Evolutionary conservation across 2,797 vertebrate species (phyloP).

Genomic region (Onychomys leucogaster): DNA sequence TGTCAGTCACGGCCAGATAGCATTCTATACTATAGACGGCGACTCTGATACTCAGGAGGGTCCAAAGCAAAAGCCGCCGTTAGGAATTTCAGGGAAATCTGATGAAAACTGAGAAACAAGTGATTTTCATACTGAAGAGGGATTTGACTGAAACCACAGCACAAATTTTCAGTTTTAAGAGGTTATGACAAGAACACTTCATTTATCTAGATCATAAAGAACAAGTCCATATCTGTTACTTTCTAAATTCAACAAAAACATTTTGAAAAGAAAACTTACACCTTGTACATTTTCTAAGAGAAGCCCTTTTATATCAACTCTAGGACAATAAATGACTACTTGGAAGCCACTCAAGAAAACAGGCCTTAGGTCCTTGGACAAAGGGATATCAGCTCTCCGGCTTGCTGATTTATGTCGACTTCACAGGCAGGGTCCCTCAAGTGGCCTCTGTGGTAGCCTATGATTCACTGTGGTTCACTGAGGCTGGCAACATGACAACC

Average conservation of each 20-base stretch:
- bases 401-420: not conserved
- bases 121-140: not conserved
- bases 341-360: not conserved
- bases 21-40: not conserved
- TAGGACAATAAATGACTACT: not conserved
- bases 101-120: not conserved
- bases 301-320: conserved; percentile 1
- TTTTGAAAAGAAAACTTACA: conserved; percentile 16
- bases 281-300: not conserved
- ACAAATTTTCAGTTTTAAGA: conserved; percentile 24
- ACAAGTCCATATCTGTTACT: conserved; percentile 40
- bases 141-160: not conserved
- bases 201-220: conserved; percentile 35
- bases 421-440: not conserved
- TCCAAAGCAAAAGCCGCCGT: conserved; percentile 6
- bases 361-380: not conserved
- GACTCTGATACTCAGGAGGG: not conserved
- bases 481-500: not conserved
- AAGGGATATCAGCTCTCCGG: not conserved
- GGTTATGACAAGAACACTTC: not conserved
- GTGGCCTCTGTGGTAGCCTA: not conserved
- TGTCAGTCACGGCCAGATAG: not conserved
- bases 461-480: not conserved
- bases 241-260: conserved; percentile 37
- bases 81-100: conserved; percentile 52